Percentiles rank a stretch among this genome's conserved stretches.
Conservation (phyloP, 2,888 invertebrate species). For the Rosalia funebris region DNA sequence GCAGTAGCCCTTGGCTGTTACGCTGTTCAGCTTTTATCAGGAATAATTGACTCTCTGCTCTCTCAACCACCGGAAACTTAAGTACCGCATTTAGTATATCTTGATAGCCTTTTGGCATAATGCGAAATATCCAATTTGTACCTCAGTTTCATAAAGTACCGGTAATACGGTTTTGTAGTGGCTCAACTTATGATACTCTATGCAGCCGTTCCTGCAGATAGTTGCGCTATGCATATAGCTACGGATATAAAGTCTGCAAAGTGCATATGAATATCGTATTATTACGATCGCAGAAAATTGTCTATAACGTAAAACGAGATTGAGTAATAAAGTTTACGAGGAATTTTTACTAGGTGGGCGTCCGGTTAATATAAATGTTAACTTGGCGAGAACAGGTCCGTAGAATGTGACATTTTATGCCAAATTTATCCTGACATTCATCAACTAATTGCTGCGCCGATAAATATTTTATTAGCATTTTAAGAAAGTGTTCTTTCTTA, state of each 20-base stretch:
- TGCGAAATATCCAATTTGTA: slow-evolving; percentile 7
- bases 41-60: not conserved
- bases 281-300: slow-evolving; percentile 25
- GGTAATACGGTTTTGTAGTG: not conserved
- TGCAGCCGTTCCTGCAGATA: slow-evolving; percentile 7
- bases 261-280: slow-evolving; percentile 30
- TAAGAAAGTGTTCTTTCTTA: not conserved
- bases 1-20: not conserved
- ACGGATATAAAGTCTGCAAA: slow-evolving; percentile 20
- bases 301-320: slow-evolving; percentile 29
- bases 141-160: slow-evolving; percentile 1
- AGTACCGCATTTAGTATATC: slow-evolving; percentile 1
- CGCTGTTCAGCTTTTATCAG: not conserved
- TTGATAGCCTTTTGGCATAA: not conserved
- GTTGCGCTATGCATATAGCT: too few species aligned
- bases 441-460: slow-evolving; percentile 12
- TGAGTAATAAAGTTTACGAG: slow-evolving; percentile 25
- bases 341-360: slow-evolving; percentile 21
- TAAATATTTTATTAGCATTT: slow-evolving; percentile 18
- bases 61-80: not conserved
- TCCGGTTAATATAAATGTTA: slow-evolving; percentile 8
- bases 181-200: slow-evolving; percentile 20
- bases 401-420: slow-evolving; percentile 12
- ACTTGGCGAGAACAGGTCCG: not conserved
- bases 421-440: slow-evolving; percentile 15